Conservation (phyloP, 2,113 vertebrate species). For the Pelusios castaneus region DNA sequence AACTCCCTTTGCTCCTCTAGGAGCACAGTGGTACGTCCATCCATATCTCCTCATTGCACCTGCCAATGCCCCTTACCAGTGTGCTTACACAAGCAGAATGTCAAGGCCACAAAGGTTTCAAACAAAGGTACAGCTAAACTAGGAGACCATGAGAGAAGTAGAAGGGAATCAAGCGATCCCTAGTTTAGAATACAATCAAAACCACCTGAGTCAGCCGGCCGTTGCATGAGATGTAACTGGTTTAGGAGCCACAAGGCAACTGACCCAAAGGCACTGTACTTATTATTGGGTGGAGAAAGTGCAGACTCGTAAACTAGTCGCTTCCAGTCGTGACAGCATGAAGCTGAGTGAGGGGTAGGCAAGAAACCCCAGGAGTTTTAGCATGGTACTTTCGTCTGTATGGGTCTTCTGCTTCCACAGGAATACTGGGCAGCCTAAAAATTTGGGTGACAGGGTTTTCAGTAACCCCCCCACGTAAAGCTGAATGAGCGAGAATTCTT, state of each 20-base stretch:
- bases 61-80: not conserved
- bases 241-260: not conserved
- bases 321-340: not conserved
- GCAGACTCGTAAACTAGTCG: not conserved
- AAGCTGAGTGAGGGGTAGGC: not conserved
- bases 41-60: not conserved
- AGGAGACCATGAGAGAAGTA: not conserved
- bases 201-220: not conserved
- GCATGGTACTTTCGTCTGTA: not conserved
- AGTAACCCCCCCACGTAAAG: conserved; percentile 73
- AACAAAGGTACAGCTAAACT: not conserved
- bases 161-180: not conserved
- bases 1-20: not conserved
- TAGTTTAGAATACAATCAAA: not conserved
- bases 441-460: conserved; percentile 11
- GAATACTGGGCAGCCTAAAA: not conserved
- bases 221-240: not conserved
- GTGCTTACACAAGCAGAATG: accelerated
- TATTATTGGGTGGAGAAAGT: not conserved
- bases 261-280: not conserved
- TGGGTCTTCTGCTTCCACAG: conserved; percentile 31
- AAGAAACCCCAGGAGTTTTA: not conserved
- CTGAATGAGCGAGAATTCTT: conserved; percentile 84
- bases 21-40: not conserved
- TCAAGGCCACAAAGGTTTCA: not conserved